These are phyloP conservation scores for Chaetophractus vellerosus DNA, from an alignment of 2,797 vertebrate genomes.

Conservation along the genomic window DNA sequence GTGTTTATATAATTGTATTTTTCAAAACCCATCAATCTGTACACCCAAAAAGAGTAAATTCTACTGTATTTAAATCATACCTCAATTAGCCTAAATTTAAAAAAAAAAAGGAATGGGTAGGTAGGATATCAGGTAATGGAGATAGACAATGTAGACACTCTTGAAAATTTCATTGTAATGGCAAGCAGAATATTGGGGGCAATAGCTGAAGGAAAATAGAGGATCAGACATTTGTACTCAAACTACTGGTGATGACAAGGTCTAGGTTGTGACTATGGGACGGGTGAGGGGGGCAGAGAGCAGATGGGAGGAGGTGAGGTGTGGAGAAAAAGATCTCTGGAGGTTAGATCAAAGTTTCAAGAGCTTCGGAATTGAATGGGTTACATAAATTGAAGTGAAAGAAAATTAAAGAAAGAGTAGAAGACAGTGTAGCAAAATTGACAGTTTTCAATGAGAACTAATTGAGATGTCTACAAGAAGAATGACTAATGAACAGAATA, in stretches of 20 bases:
- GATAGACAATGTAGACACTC: not conserved
- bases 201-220: not conserved
- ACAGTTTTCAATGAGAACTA: not conserved
- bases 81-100: not conserved
- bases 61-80: not conserved
- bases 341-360: not conserved
- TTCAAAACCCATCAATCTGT: not conserved
- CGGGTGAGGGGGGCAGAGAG: not conserved
- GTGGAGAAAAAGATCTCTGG: not conserved
- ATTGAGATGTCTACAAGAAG: not conserved
- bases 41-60: not conserved
- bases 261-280: not conserved
- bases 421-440: not conserved
- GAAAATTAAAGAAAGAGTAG: not conserved
- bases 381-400: not conserved
- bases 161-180: conserved; percentile 16
- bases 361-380: not conserved
- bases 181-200: not conserved
- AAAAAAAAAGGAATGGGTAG: not conserved
- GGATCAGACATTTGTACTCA: not conserved
- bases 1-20: not conserved
- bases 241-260: not conserved
- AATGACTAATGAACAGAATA: not conserved
- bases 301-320: not conserved
- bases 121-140: not conserved